Conservation (phyloP, 2,113 vertebrate species). For the Anarrhichthys ocellatus region DNA sequence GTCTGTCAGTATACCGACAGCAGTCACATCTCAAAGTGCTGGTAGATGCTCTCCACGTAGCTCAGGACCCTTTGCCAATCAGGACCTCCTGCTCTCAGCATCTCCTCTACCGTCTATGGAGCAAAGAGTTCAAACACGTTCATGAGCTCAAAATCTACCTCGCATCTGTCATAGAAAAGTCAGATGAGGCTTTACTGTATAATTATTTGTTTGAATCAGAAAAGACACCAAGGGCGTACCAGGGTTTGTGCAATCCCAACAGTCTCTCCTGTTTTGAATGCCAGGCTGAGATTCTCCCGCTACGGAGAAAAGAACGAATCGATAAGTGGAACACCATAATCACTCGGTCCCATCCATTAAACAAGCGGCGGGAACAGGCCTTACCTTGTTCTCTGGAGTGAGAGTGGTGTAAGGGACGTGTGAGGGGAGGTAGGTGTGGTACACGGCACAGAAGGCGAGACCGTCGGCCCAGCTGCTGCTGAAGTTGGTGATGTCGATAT, state of each 20-base stretch:
- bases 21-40: constrained; percentile 85
- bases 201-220: background rate
- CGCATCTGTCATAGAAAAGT: background rate
- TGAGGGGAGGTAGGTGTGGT: constrained; percentile 85
- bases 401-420: constrained; percentile 82
- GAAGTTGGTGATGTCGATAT: constrained; percentile 88
- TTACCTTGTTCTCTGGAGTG: constrained; percentile 81
- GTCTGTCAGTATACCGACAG: constrained; percentile 23
- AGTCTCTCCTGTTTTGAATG: constrained; percentile 82
- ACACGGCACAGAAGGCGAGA: constrained; percentile 85
- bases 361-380: background rate
- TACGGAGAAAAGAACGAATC: constrained; percentile 43
- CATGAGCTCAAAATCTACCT: background rate
- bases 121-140: constrained; percentile 5
- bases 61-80: constrained; percentile 87
- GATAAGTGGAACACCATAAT: background rate
- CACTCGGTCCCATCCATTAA: background rate
- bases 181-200: background rate
- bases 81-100: constrained; percentile 83
- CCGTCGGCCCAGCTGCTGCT: constrained; percentile 88
- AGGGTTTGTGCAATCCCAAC: constrained; percentile 79
- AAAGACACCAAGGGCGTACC: constrained; percentile 62
- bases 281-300: constrained; percentile 83
- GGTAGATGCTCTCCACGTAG: constrained; percentile 86
- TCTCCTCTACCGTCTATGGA: constrained; percentile 83